A percentile compares a stretch with the other conserved stretches of the same genome.
phyloP scores from a whole-genome alignment of 2,797 vertebrate species.

The Pelobates cultripes region DNA sequence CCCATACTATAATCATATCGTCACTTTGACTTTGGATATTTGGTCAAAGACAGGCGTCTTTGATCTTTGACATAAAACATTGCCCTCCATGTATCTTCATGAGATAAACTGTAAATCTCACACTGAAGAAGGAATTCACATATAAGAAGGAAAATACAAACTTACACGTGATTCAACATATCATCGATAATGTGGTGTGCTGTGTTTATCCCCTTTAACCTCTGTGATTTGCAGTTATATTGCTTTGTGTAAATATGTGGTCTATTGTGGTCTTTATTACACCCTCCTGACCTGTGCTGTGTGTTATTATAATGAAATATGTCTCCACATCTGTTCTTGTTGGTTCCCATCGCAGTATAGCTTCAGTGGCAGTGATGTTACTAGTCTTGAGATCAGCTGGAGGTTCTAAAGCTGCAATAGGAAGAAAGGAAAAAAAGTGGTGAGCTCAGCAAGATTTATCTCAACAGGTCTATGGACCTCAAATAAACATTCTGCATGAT shows the following conservation, averaged over 20 bases:
- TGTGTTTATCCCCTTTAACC: background rate
- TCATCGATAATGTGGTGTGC: background rate
- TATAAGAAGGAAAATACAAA: background rate
- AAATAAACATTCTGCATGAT: no score
- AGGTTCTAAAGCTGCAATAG: slow-evolving; percentile 87
- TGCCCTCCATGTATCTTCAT: no score
- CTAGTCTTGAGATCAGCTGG: slow-evolving; percentile 83
- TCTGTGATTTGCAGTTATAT: background rate
- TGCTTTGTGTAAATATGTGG: slow-evolving; percentile 1
- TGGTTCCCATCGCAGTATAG: slow-evolving; percentile 86
- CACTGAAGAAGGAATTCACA: background rate
- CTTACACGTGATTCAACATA: background rate
- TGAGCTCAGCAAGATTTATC: background rate
- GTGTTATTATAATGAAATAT: slow-evolving; percentile 86
- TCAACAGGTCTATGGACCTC: background rate
- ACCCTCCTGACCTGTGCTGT: slow-evolving; percentile 75
- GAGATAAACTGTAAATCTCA: background rate
- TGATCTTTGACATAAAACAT: no score
- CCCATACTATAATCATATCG: no score
- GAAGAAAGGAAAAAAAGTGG: slow-evolving; percentile 13
- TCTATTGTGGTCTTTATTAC: background rate
- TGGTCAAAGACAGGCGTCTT: no score
- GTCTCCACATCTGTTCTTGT: slow-evolving; percentile 86
- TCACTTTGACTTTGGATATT: no score
- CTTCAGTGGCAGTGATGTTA: slow-evolving; percentile 89